Conservation (phyloP, 1,140 invertebrate genomes). For the Cydia pomonella region DNA sequence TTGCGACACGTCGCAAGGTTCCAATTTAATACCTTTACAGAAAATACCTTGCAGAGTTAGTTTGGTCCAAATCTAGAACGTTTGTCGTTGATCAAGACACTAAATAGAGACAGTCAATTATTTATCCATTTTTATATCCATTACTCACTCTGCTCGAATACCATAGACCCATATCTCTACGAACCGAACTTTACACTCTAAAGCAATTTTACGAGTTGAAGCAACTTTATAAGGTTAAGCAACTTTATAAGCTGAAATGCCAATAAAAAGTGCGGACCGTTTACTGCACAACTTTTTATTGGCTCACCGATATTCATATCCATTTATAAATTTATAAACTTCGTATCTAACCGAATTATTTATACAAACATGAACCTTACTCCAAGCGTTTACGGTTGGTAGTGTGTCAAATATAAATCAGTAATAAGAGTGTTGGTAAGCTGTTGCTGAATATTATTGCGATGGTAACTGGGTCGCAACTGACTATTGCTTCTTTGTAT, state of each 20-base stretch:
- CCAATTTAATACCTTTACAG: no score
- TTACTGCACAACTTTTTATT: slow-evolving; percentile 69
- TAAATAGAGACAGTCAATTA: neutral
- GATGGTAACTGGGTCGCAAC: slow-evolving; percentile 6
- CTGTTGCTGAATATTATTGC: neutral
- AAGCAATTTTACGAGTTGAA: neutral
- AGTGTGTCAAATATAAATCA: neutral
- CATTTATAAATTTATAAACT: neutral
- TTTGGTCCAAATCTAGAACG: neutral
- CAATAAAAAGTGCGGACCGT: slow-evolving; percentile 46
- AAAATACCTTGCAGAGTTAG: no score
- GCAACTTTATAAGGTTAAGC: slow-evolving; percentile 3
- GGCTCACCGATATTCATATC: slow-evolving; percentile 39
- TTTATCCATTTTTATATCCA: neutral
- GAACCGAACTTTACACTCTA: neutral
- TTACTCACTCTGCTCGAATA: neutral
- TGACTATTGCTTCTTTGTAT: neutral
- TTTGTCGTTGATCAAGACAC: neutral
- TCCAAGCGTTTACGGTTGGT: neutral
- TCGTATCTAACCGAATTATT: neutral
- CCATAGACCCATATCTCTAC: slow-evolving; percentile 1
- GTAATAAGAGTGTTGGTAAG: neutral
- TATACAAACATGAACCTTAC: neutral
- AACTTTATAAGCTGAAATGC: slow-evolving; percentile 15
- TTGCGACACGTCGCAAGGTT: no score